These are phyloP conservation scores for Halcyon smyrnensis DNA, from an alignment of 2,797 vertebrate species.

Conservation along the genomic window DNA sequence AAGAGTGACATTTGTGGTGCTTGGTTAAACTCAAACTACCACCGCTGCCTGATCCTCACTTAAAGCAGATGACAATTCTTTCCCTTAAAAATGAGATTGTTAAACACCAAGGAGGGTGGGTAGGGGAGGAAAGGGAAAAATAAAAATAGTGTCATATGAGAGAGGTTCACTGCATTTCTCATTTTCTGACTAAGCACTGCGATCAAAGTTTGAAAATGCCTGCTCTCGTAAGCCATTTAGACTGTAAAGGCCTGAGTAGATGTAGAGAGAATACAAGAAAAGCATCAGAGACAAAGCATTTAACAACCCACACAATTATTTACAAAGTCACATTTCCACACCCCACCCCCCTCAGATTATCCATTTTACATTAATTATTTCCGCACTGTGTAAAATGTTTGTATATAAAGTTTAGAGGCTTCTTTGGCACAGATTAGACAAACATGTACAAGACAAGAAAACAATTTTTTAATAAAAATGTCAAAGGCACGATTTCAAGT, in stretches of 20 bases:
- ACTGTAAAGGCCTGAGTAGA: background rate
- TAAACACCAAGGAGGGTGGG: background rate
- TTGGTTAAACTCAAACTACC: background rate
- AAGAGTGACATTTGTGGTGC: background rate
- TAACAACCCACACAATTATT: constrained; percentile 13
- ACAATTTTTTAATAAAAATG: background rate
- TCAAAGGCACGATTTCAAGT: background rate
- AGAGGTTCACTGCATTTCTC: background rate
- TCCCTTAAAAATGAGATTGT: background rate
- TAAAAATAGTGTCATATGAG: background rate
- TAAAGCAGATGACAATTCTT: background rate
- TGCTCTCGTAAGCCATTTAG: background rate
- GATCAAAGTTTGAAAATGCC: background rate
- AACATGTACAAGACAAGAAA: constrained; percentile 4
- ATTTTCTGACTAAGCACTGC: background rate
- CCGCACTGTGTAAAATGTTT: background rate
- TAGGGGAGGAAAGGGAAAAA: background rate
- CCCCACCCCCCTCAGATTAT: background rate
- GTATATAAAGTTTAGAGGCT: background rate
- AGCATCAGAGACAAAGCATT: constrained; percentile 9
- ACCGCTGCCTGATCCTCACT: background rate
- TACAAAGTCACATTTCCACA: constrained; percentile 15
- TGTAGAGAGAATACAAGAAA: background rate
- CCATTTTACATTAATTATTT: constrained; percentile 3
- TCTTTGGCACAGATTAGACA: background rate